Base-by-base conservation (phyloP, 2,113 vertebrate genomes). In the Callipepla squamata region DNA sequence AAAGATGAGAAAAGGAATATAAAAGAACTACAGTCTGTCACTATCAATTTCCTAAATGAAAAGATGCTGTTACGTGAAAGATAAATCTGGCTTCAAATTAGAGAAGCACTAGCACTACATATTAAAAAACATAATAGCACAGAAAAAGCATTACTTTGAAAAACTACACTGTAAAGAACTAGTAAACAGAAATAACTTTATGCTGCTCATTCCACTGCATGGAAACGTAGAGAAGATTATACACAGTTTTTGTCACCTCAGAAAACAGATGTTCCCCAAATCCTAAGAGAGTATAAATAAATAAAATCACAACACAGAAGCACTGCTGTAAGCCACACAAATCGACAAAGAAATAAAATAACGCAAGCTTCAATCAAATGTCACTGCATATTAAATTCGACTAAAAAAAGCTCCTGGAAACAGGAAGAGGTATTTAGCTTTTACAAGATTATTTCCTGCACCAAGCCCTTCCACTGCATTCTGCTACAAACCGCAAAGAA, bases 161-260 rank as follows among this genome's bases (percentile, higher is more conserved):
- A 57, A 38, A 40, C 8, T 1, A 0, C 15, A 72, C 70, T 9
- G 21, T 28, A 28, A 83, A 80, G 25, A 81, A 79, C 3, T 16
- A n/a, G 57, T 26, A 40, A 57, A 85, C 14, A 34, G 22, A 23
- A 91, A 81, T 22, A 93, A 32, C 11, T 81, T 78, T 75, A 72
- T 26, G 38, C 38, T 7, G 1, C 17, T 14, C 20, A 7, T 3
- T 72, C 38, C 8, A 57, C 4, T 2, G 3, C 36, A 83, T 22
- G 21, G 4, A 38, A 88, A 70, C 2, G 2, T 1, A 2, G 8
- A 38, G 30, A 20, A 66, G 25, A 36, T 32, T 36, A 1, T 28
- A 4, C 14, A 3, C 11, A 36, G 12, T 2, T 38, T 40, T 13
- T 44, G 11, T n/a, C 13, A 51, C 21, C 68, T 72, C 48, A 66